These are phyloP conservation scores for Standfussiana lucernea DNA, from an alignment of 2,888 invertebrate genomes.

Conservation along the genomic window DNA sequence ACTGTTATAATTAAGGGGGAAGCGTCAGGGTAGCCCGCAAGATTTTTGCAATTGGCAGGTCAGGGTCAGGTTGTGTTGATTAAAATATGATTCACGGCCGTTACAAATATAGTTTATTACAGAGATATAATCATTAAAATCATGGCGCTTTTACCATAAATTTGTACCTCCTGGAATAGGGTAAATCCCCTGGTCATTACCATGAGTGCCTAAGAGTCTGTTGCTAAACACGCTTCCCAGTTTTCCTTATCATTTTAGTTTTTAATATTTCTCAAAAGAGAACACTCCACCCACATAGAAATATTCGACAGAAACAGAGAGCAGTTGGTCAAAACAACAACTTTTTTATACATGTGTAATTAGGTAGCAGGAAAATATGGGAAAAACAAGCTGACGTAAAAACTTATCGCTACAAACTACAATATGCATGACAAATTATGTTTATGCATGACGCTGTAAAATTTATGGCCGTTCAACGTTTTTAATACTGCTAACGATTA, in stretches of 20 bases:
- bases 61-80: too few relatives aligned
- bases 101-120: too few relatives aligned
- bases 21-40: too few relatives aligned
- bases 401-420: conserved; percentile 38
- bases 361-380: not conserved
- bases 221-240: not conserved
- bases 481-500: not conserved
- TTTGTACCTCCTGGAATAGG: not conserved
- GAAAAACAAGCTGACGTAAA: conserved; percentile 43
- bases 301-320: not conserved
- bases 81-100: too few relatives aligned
- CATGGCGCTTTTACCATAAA: too few relatives aligned
- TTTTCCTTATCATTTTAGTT: conserved; percentile 4
- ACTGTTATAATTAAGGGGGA: not conserved
- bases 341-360: conserved; percentile 22
- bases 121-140: too few relatives aligned
- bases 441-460: conserved; percentile 36
- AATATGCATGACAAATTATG: conserved; percentile 43
- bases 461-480: conserved; percentile 6
- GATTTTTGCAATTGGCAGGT: too few relatives aligned
- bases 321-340: conserved; percentile 14
- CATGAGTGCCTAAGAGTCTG: not conserved
- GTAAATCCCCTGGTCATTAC: not conserved
- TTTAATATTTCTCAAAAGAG: not conserved
- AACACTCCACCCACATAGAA: not conserved